phyloP scores from a whole-genome alignment of 1,140 invertebrate species.

The Drosophila miranda region DNA sequence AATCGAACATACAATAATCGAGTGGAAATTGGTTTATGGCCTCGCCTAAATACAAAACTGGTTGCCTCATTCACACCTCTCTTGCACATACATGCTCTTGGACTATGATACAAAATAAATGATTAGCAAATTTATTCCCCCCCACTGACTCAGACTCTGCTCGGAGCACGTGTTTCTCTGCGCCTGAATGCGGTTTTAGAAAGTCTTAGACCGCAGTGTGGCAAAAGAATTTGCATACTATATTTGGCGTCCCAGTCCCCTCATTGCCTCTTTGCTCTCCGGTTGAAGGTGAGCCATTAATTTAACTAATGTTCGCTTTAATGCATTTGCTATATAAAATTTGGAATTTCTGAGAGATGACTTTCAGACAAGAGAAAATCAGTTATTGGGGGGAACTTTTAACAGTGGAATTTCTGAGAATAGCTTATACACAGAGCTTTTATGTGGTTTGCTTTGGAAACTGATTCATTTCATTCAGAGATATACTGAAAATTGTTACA shows the following conservation, averaged over 20 bases:
- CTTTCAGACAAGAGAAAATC: slow-evolving; percentile 9
- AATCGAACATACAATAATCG: slow-evolving; percentile 5
- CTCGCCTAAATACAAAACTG: slow-evolving; percentile 42
- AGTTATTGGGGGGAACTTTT: slow-evolving; percentile 3
- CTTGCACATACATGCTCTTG: slow-evolving; percentile 14
- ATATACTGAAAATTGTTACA: too few species aligned
- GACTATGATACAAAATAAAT: slow-evolving; percentile 33
- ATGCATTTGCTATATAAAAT: slow-evolving; percentile 31
- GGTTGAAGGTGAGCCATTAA: slow-evolving; percentile 40
- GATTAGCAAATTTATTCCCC: slow-evolving; percentile 60
- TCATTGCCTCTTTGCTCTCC: slow-evolving; percentile 10
- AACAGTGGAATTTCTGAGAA: background rate
- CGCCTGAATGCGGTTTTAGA: slow-evolving; percentile 70
- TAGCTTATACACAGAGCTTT: too few species aligned
- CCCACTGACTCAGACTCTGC: slow-evolving; percentile 37
- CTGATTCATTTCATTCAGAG: too few species aligned
- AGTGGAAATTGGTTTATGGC: slow-evolving; percentile 18
- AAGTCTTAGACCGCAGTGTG: slow-evolving; percentile 59
- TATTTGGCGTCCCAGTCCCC: background rate
- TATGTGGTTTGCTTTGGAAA: too few species aligned
- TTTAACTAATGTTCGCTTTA: slow-evolving; percentile 35
- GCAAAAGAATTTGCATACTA: slow-evolving; percentile 50
- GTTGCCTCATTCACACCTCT: slow-evolving; percentile 60
- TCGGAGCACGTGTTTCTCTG: slow-evolving; percentile 65
- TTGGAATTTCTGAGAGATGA: slow-evolving; percentile 29